phyloP scores from a whole-genome alignment of 2,888 invertebrate species.

The Trissoscelio sp. region DNA sequence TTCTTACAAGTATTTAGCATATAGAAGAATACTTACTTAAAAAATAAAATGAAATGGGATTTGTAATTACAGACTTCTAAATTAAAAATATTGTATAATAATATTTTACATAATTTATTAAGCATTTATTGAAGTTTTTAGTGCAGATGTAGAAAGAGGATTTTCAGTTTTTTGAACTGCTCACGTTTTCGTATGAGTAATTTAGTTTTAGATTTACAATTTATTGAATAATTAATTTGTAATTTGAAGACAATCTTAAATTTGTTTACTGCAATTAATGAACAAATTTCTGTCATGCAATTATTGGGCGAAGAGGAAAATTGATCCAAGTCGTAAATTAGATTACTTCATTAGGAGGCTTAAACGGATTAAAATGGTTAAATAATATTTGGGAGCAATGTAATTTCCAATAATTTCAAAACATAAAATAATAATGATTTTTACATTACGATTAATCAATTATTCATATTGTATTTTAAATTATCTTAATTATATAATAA shows the following conservation, averaged over 20 bases:
- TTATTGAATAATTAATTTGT: too few species aligned
- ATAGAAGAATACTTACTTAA: too few species aligned
- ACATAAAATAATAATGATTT: too few species aligned
- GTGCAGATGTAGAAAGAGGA: background rate
- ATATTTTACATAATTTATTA: background rate
- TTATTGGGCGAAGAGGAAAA: background rate
- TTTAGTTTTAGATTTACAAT: conserved; percentile 7
- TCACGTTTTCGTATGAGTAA: conserved; percentile 10
- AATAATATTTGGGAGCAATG: background rate
- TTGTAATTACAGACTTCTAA: background rate
- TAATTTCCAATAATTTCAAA: background rate
- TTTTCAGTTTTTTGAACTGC: conserved; percentile 30
- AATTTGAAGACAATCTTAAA: too few species aligned
- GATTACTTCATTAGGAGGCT: background rate
- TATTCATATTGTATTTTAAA: too few species aligned
- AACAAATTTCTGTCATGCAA: background rate
- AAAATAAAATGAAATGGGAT: too few species aligned
- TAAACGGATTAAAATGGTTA: background rate
- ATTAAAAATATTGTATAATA: background rate
- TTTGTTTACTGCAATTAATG: too few species aligned
- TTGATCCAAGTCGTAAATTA: conserved; percentile 1
- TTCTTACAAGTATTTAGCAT: too few species aligned
- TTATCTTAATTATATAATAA: too few species aligned
- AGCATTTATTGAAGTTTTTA: background rate
- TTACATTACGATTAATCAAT: too few species aligned